These are phyloP conservation scores for Sanderia malayensis DNA, from an alignment of 30 jellyfish, hydroid and myxozoan species.

Conservation along the genomic window DNA sequence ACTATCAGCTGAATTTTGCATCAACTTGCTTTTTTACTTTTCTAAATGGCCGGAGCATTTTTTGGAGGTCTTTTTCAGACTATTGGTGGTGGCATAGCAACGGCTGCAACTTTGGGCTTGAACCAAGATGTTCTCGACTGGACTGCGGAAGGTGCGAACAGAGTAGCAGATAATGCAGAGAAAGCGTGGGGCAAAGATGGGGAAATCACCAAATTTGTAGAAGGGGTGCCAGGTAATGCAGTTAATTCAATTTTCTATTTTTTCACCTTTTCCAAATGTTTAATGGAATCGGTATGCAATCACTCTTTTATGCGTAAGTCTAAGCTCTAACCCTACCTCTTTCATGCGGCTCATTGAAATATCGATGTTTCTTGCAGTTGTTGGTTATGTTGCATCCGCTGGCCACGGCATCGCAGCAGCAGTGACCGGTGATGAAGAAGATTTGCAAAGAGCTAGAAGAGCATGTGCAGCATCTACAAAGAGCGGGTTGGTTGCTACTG, in stretches of 20 bases:
- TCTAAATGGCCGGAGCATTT: slow-evolving; percentile 30
- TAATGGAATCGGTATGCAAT: too few relatives aligned
- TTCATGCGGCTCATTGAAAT: too few relatives aligned
- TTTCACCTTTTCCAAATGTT: too few relatives aligned
- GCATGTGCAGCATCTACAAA: slow-evolving; percentile 57
- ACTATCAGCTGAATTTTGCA: too few relatives aligned
- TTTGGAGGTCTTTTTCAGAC: slow-evolving; percentile 40
- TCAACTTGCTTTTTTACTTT: too few relatives aligned
- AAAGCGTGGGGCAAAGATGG: slow-evolving; percentile 61
- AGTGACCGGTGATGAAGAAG: slow-evolving; percentile 19
- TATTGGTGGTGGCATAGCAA: slow-evolving; percentile 32
- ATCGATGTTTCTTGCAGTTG: too few relatives aligned
- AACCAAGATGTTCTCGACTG: slow-evolving; percentile 28
- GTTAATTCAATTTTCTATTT: not conserved
- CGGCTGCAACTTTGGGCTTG: slow-evolving; percentile 26
- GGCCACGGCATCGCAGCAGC: slow-evolving; percentile 58
- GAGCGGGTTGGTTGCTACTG: slow-evolving; percentile 38
- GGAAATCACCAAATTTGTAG: slow-evolving; percentile 34
- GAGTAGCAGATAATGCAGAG: slow-evolving; percentile 23
- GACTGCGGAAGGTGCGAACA: slow-evolving; percentile 38
- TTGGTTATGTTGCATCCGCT: slow-evolving; percentile 53
- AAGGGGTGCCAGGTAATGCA: slow-evolving; percentile 29
- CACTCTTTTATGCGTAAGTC: too few relatives aligned
- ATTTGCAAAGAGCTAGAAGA: slow-evolving; percentile 42
- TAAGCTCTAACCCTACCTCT: too few relatives aligned